Evolutionary conservation across 2,888 invertebrate species (phyloP).

Genomic region (Aricia artaxerxes): DNA sequence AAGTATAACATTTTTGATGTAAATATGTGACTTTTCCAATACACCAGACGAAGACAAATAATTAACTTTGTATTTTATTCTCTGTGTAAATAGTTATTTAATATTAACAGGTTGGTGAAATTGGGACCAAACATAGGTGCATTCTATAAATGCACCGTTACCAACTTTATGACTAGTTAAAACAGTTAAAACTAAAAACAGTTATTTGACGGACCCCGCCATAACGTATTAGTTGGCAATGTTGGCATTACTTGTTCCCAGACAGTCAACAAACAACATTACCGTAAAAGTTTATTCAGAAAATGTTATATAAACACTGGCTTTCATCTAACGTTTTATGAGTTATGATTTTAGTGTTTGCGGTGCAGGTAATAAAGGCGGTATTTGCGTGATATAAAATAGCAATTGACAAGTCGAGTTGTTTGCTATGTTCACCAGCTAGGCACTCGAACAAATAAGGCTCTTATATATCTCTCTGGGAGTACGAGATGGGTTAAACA

Average conservation of each 20-base stretch:
- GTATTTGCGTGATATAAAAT: not conserved
- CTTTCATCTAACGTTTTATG: constrained; percentile 3
- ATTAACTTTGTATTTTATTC: too few relatives aligned
- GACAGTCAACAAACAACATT: constrained; percentile 17
- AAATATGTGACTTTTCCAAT: too few relatives aligned
- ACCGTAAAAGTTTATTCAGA: constrained; percentile 16
- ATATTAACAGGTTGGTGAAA: too few relatives aligned
- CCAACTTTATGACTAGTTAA: not conserved
- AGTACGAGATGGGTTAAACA: not conserved
- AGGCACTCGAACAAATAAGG: constrained; percentile 27
- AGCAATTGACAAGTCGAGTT: not conserved
- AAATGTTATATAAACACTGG: constrained; percentile 16
- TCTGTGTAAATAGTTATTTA: too few relatives aligned
- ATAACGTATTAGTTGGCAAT: not conserved
- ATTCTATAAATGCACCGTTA: constrained; percentile 1
- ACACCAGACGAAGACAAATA: too few relatives aligned
- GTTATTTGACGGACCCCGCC: not conserved
- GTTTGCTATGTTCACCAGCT: constrained; percentile 13
- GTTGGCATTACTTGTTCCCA: constrained; percentile 9
- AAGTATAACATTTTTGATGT: too few relatives aligned
- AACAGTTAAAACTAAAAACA: constrained; percentile 5
- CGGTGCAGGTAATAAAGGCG: not conserved
- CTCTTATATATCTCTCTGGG: not conserved
- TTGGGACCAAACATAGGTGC: not conserved
- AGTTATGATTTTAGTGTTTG: not conserved